Conservation (phyloP, 2,113 vertebrate species). For the Petrocephalus microphthalmus region DNA sequence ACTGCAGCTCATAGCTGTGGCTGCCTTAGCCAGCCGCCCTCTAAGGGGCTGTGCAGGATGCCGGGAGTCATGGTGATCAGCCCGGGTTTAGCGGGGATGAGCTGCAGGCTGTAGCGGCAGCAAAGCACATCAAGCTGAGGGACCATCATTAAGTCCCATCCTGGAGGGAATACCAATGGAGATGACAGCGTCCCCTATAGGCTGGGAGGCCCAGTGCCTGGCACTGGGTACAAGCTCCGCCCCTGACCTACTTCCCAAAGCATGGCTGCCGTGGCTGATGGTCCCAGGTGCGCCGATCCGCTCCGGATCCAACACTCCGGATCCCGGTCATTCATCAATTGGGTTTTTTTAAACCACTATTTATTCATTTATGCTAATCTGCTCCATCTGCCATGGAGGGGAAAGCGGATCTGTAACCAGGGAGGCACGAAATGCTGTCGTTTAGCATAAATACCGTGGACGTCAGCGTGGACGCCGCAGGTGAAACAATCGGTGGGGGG, state of each 20-base stretch:
- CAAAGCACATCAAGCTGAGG: neutral
- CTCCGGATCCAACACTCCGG: neutral
- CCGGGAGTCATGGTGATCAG: neutral
- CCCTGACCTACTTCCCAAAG: constrained; percentile 16
- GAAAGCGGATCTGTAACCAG: constrained; percentile 28
- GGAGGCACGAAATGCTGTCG: constrained; percentile 28
- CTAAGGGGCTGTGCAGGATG: neutral
- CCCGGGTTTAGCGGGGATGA: neutral
- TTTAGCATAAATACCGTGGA: constrained; percentile 27
- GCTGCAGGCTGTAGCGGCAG: neutral
- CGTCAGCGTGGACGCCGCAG: constrained; percentile 41
- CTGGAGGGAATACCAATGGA: neutral
- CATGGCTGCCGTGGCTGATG: constrained; percentile 32
- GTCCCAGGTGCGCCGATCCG: neutral
- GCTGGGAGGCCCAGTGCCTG: neutral
- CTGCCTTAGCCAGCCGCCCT: neutral
- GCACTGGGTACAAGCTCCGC: too few relatives aligned
- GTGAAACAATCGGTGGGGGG: constrained; percentile 32
- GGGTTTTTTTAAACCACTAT: constrained; percentile 7
- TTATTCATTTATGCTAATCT: constrained; percentile 11
- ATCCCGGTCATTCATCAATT: constrained; percentile 38
- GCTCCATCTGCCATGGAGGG: constrained; percentile 18
- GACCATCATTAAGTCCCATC: neutral
- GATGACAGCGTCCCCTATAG: neutral
- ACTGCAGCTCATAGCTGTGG: neutral